These are phyloP conservation scores for Diplogasteroides magnus DNA, from an alignment of 1,140 invertebrate species.

Conservation along the genomic window DNA sequence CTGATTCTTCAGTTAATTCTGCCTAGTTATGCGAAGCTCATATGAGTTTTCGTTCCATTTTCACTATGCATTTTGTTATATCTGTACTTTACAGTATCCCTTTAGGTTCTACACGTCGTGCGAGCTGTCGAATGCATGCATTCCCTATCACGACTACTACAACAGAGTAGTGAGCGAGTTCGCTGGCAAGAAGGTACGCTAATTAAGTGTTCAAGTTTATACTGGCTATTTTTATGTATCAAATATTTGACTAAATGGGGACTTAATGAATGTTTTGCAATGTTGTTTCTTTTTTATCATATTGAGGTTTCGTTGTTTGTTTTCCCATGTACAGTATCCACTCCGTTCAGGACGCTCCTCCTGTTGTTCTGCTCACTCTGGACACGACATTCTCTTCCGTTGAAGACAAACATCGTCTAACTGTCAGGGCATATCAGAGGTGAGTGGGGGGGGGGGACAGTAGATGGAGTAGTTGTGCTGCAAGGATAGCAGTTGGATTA, in stretches of 20 bases:
- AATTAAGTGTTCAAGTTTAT: no score
- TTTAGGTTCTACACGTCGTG: constrained; percentile 46
- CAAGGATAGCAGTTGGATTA: no score
- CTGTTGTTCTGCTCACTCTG: constrained; percentile 45
- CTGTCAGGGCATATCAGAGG: constrained; percentile 42
- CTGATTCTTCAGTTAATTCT: constrained; percentile 3
- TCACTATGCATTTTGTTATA: no score
- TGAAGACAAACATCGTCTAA: constrained; percentile 33
- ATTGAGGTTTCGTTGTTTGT: no score
- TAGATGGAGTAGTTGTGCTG: no score
- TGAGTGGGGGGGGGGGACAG: constrained; percentile 4
- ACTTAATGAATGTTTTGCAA: background rate
- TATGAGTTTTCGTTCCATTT: no score
- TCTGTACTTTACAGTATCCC: no score
- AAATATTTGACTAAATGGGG: background rate
- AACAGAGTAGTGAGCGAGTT: constrained; percentile 34
- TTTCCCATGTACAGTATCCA: background rate
- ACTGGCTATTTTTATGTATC: no score
- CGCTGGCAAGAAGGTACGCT: constrained; percentile 4
- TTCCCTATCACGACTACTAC: constrained; percentile 50
- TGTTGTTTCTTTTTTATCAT: no score
- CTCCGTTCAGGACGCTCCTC: constrained; percentile 36
- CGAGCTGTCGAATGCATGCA: constrained; percentile 40
- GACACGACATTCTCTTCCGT: constrained; percentile 43
- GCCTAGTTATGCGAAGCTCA: no score